A percentile compares a stretch with the other conserved stretches of the same genome.
phyloP scores from a whole-genome alignment of 92 coral and sea anemone species.

The Actinostola sp. region DNA sequence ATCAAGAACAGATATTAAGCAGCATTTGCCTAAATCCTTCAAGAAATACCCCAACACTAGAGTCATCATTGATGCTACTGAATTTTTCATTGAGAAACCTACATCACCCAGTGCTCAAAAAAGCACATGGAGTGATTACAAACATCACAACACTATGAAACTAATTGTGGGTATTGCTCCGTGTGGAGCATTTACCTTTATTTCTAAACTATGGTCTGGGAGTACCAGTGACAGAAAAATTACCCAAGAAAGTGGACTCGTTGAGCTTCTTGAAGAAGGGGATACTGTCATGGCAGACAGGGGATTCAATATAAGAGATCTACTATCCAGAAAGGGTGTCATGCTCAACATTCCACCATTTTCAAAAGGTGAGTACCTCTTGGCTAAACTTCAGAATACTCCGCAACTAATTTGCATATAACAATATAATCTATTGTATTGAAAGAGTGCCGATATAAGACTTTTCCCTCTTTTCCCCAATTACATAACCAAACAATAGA shows the following conservation, averaged over 20 bases:
- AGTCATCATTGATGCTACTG: slow-evolving; percentile 56
- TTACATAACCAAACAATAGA: too few species aligned
- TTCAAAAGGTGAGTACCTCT: slow-evolving; percentile 40
- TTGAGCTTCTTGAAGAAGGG: slow-evolving; percentile 53
- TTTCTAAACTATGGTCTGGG: slow-evolving; percentile 59
- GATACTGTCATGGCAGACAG: slow-evolving; percentile 66
- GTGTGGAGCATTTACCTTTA: slow-evolving; percentile 55
- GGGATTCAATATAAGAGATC: slow-evolving; percentile 53
- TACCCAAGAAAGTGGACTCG: slow-evolving; percentile 55
- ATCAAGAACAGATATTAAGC: slow-evolving; percentile 12
- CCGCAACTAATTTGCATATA: too few species aligned
- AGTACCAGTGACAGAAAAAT: slow-evolving; percentile 47
- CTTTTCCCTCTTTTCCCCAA: too few species aligned
- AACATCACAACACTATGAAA: slow-evolving; percentile 59
- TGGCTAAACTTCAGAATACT: neutral
- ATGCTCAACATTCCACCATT: slow-evolving; percentile 55
- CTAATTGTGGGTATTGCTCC: slow-evolving; percentile 61
- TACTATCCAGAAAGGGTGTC: slow-evolving; percentile 56
- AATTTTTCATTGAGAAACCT: slow-evolving; percentile 60
- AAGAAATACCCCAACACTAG: slow-evolving; percentile 55
- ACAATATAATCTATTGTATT: too few species aligned
- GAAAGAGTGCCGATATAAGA: too few species aligned
- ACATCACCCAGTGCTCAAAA: slow-evolving; percentile 62
- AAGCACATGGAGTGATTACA: slow-evolving; percentile 60
- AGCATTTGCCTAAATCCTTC: slow-evolving; percentile 40